Evolutionary conservation across 2,113 vertebrate species (phyloP), one percentile per base, ranked within the genome.

Genomic region (Callopanchax toddi): DNA sequence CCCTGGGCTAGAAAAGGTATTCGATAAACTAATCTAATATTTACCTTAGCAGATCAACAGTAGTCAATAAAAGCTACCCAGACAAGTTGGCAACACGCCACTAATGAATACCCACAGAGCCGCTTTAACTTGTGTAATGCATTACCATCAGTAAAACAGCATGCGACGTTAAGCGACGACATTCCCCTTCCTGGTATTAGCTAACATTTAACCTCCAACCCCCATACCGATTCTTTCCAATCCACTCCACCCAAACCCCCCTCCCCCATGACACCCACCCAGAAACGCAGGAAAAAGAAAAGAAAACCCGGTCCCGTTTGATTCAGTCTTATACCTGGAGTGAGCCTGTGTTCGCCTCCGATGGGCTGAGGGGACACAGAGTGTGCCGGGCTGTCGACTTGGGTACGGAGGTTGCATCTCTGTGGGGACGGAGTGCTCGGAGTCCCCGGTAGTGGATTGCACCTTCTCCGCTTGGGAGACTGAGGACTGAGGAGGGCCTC

Each of bases 401-500:
- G 87, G 68, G 92, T 90, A 71, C 93, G 88, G 71, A 93, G 92
- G 79, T 89, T 93, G 87, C 92, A 93, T 72, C 93, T 91, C 67
- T 93, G 93, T 43, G 92, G 91, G 39, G 93, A 93, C 71, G 93
- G 93, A 82, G 92, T 87, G 64, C 89, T 87, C 42, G 92, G 85
- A 84, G 92, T 91, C 86, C 94, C 93, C 61, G 94, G 91, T 52
- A 95, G 82, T 63, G 94, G 94, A 74, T 91, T 93, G 90, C 94
- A 96, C 90, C 94, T 91, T 79, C 95, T 91, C 76, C 95, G 93
- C 87, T 96, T 96, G 25, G 94, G 94, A 67, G 94, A 96, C 73
- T 94, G 93, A 22, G 95, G 95, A 86, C 93, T 95, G 83, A 96
- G 92, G 77, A 96, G 92, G 88, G 94, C 94, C 92, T 96, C 94